Evolutionary conservation across 2,113 vertebrate genomes (phyloP).

Genomic region (Alethe castanea): DNA sequence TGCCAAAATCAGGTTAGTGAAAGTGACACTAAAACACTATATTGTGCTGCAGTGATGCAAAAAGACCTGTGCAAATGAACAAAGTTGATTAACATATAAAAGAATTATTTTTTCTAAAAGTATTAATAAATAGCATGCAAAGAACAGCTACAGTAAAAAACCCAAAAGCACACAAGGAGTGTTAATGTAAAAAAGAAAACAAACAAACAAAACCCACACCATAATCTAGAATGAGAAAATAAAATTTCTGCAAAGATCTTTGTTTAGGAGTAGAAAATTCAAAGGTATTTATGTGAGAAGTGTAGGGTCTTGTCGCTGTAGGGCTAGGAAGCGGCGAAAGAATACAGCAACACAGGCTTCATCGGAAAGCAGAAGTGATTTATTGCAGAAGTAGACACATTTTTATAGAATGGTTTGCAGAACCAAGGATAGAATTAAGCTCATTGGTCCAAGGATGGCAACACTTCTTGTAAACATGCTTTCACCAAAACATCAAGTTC

Average conservation of each 20-base stretch:
- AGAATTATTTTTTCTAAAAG: not conserved
- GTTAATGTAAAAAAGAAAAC: not conserved
- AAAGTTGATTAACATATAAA: not conserved
- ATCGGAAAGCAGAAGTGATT: no score
- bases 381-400: no score
- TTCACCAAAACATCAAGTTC: no score
- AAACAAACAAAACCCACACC: not conserved
- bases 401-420: no score
- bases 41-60: not conserved
- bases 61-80: not conserved
- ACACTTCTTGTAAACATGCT: no score
- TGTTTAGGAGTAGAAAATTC: not conserved
- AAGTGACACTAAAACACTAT: not conserved
- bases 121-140: not conserved
- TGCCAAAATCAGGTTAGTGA: not conserved
- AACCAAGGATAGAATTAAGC: no score
- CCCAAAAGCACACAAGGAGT: accelerated
- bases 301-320: no score
- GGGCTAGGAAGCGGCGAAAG: no score
- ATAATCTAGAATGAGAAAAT: not conserved
- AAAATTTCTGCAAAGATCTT: not conserved
- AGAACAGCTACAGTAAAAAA: not conserved
- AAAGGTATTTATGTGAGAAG: not conserved
- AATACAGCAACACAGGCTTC: no score
- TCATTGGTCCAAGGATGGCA: no score